Evolutionary conservation across 2,888 invertebrate genomes (phyloP), one percentile per base, ranked within the genome.

Genomic region (Chelonus formosanus): DNA sequence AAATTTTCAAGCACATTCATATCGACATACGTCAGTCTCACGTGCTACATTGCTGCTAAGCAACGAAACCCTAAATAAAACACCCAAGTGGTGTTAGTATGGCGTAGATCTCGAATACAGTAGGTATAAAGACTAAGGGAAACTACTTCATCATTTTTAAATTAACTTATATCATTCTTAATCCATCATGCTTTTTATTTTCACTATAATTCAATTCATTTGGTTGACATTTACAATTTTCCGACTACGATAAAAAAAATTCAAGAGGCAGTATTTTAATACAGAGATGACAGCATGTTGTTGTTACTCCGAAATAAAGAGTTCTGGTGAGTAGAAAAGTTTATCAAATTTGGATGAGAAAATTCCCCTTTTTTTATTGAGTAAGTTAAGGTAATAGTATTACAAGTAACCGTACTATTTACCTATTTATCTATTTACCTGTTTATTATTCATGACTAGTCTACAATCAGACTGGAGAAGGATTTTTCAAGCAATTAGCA

Each of bases 381-480:
- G 4, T 61, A 52, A 5, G 3, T 40, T 52, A 5, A 52, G 34
- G 40, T 43, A 3, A 32, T 40, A 31, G 20, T 32, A 50, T 60
- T 44, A n/a, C 6, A 10, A n/a, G n/a, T 56, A 48, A 31, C n/a
- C 6, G 45, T 34, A 36, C 10, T 20, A 40, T 45, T 5, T 57
- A 47, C n/a, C 60, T 34, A 34, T 8, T n/a, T 31, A 59, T 8
- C 43, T 63, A 50, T 55, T 62, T 31, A 52, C 60, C 32, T 20
- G 45, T 32, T 3, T 34, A 31, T 52, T 5, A 40, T 40, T 40
- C 40, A 40, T 40, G 6, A 40, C 40, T 69, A 80, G 80, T 74
- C 4, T 80, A 79, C 69, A 83, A 83, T 72, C 80, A 77, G 59
- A 80, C 75, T 43, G 83, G 83, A n/a, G 75, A 83, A 60, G 78